Evolutionary conservation across 2,113 vertebrate genomes (phyloP), one percentile per base, ranked within the genome.

Genomic region (Oreamnos americanus): DNA sequence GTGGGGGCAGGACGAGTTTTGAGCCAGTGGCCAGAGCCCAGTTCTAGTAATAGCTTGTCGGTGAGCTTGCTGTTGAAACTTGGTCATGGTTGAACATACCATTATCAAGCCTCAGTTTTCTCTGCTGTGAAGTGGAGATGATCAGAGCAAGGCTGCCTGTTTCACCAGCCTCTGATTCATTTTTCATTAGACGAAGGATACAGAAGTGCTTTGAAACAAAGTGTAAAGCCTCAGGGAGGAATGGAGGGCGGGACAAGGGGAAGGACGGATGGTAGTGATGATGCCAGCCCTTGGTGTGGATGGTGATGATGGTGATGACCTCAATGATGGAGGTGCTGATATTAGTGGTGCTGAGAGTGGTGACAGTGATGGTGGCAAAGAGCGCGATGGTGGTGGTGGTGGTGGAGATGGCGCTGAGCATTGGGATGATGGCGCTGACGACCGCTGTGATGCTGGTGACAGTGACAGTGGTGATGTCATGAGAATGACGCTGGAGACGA

Each of bases 401-500:
- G 6, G 2, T 25, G 26, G 4, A 76, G 74, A 7, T 12, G 3
- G 0, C 14, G 45, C 1, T 49, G 6, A 5, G 2, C 16, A 15
- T 0, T 7, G 19, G 4, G 21, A 1, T 30, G 26, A 5, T 43
- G 39, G 39, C 39, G 39, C 39, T 10, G 4, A 11, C 5, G 5
- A 2, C 17, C 3, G 36, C 57, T 21, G 36, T 39, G 11, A 1
- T 25, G 43, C 0, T 28, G 17, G 9, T 36, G 45, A 0, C 6
- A 1, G 1, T 7, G 11, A 9, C 11, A 19, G 16, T 23, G 43
- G 2, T 1, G 76, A 5, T 6, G 28, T 1, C 21, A 0, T 74
- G 71, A 13, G 71, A 74, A 1, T 9, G 16, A 13, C 1, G 10
- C 17, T 23, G 28, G 1, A 45, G 26, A 0, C 9, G 7, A 1